Evolutionary conservation across 2,888 invertebrate genomes (phyloP).

Genomic region (Mechanitis mazaeus): DNA sequence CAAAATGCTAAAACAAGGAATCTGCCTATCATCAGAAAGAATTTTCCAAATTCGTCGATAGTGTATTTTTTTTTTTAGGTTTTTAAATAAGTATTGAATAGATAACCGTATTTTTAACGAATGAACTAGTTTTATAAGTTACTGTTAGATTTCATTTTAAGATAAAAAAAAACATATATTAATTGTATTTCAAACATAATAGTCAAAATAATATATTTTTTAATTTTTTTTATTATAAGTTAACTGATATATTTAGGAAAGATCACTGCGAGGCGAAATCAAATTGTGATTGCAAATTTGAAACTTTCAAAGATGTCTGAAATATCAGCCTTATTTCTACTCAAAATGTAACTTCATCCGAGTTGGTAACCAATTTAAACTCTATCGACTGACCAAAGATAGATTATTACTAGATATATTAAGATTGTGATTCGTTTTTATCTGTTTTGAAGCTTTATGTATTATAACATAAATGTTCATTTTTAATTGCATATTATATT

Average conservation of each 20-base stretch:
- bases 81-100: too few relatives aligned
- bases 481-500: too few relatives aligned
- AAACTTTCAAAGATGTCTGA: conserved; percentile 21
- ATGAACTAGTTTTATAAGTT: too few relatives aligned
- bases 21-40: too few relatives aligned
- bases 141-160: too few relatives aligned
- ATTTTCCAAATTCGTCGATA: too few relatives aligned
- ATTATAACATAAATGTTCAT: too few relatives aligned
- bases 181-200: neutral
- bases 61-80: too few relatives aligned
- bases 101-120: too few relatives aligned
- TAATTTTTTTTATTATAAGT: neutral
- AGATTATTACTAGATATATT: neutral
- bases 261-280: conserved; percentile 15
- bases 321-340: conserved; percentile 20
- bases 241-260: conserved; percentile 12
- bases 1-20: too few relatives aligned
- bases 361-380: neutral
- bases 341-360: neutral
- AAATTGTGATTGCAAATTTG: conserved; percentile 16
- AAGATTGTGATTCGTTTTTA: neutral
- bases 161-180: too few relatives aligned
- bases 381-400: neutral
- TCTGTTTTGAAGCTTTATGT: too few relatives aligned
- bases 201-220: neutral